Conservation (phyloP, 2,113 vertebrate species). For the Canis aureus region DNA sequence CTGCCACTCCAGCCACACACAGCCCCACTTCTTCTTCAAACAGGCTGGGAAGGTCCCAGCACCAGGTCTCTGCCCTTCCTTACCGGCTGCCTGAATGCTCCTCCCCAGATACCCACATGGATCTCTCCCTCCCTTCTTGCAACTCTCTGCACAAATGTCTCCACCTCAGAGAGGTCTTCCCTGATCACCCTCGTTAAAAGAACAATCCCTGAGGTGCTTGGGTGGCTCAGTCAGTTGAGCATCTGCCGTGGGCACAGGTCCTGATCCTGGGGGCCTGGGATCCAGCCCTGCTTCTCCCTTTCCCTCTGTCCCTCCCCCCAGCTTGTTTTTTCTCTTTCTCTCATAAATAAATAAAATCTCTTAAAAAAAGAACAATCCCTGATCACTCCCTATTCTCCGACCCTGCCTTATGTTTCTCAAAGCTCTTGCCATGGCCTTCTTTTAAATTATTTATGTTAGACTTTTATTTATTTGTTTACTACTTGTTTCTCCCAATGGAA, state of each 20-base stretch:
- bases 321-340: background rate
- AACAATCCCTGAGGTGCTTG: background rate
- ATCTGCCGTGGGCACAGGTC: background rate
- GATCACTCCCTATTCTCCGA: background rate
- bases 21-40: background rate
- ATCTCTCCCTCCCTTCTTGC: background rate
- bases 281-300: background rate
- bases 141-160: background rate
- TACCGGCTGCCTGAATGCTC: background rate
- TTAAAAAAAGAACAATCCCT: background rate
- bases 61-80: background rate
- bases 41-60: accelerated
- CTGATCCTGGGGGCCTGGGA: background rate
- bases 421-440: background rate
- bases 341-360: background rate
- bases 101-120: background rate
- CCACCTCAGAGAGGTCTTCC: background rate
- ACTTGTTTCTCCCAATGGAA: background rate
- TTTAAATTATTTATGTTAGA: background rate
- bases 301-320: background rate
- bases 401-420: background rate
- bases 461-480: background rate
- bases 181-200: background rate
- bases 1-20: background rate
- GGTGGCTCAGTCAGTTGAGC: background rate